Evolutionary conservation across 1,140 invertebrate species (phyloP), one percentile per base, ranked within the genome.

Genomic region (Trichonephila clavipes): DNA sequence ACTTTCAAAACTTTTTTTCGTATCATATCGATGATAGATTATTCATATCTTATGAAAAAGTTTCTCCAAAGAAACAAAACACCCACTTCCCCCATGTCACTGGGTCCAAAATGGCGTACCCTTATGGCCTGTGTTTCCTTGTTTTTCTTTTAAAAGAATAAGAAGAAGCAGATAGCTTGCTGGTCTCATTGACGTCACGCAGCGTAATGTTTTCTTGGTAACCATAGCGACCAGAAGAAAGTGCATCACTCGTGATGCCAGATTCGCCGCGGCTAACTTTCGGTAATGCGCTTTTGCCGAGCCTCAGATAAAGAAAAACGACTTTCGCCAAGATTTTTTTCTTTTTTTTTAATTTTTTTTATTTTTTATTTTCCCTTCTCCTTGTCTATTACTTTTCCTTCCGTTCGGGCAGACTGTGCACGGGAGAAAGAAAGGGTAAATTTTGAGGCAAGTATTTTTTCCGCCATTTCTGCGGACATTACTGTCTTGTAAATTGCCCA

Each of bases 281-380:
- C 85, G 61, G 87, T 88, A 88, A 88, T 88, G 87, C 87, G 64
- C 64, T 88, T 88, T 72, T 88, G 62, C 64, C 62, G 64, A 88
- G 87, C 87, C 64, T 72, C 87, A 88, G 87, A 88, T 88, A 88
- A 88, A 88, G 62, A 88, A 69, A 88, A 88, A 88, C 62, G 87
- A 88, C 62, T 88, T 72, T 88, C 87, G 44, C 85, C 24, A 59
- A 8, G 19, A n/a, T 83, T 83, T 83, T n/a, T 83, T 59, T 83
- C 12, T 83, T 58, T 58, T 51, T n/a, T n/a, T n/a, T n/a, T n/a
- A n/a, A 6, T 58, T 83, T 83, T 83, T n/a, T 83, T 59, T 59
- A 58, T 83, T 58, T 83, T n/a, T n/a, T n/a, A n/a, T n/a, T n/a
- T 51, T 28, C 10, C 51, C 44, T 14, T 16, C 61, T 64, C 24